Evolutionary conservation across 2,113 vertebrate species (phyloP), one percentile per base, ranked within the genome.

Genomic region (Coturnix japonica): DNA sequence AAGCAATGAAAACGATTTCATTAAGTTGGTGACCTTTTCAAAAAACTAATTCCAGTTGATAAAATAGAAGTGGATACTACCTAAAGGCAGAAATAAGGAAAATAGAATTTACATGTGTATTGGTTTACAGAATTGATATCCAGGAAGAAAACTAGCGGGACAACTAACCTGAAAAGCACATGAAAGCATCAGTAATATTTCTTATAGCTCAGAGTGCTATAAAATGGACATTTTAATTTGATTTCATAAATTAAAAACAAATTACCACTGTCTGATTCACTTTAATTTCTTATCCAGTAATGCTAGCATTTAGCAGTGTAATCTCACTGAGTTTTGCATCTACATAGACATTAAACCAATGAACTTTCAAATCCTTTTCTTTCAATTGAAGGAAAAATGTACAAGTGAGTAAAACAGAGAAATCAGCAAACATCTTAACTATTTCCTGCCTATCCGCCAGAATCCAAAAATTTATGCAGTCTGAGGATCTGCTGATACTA

Each of bases 21-120:
- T 97, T 94, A 95, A 96, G 79, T 94, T 89, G 81, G 63, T 95
- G 90, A 94, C 89, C 66, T 97, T 96, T 95, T 72, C 60, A 66
- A 95, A 96, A 95, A 96, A 91, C 91, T 26, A 97, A 94, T 94
- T 95, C 44, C 63, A 86, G 41, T 84, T 93, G 51, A 85, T 88
- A 94, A 92, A 87, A 95, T 86, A 92, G 89, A 87, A 90, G 88
- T 83, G 65, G 17, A 85, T 83, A 35, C 7, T 35, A 90, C 59
- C 86, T 95, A 56, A 92, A 96, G 87, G 53, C 71, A 87, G 25
- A 91, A 73, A 61, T 37, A 85, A 83, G 37, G n/a, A 11, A 88
- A 95, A 95, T 60, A 73, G n/a, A 95, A 94, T 94, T 93, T 96
- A 76, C 79, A 81, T 89, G n/a, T 92, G 35, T 51, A 89, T 91